phyloP scores from a whole-genome alignment of 2,888 invertebrate species.

The Lasioglossum oenotherae region DNA sequence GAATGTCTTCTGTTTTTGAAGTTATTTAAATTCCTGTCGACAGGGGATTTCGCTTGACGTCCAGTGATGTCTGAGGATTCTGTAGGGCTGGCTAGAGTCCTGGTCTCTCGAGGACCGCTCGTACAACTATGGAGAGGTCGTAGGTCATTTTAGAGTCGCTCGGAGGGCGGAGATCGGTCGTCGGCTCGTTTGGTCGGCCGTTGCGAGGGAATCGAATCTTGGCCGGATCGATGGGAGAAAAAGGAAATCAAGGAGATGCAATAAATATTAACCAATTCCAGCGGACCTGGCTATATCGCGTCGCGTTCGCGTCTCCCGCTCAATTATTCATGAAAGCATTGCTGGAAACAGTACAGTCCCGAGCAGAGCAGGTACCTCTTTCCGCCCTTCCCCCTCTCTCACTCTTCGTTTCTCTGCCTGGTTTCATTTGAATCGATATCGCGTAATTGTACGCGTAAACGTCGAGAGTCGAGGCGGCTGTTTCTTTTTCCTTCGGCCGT shows the following conservation, averaged over 20 bases:
- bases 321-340: slow-evolving; percentile 63
- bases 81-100: background rate
- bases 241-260: slow-evolving; percentile 29
- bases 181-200: background rate
- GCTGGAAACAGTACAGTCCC: slow-evolving; percentile 44
- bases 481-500: background rate
- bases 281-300: slow-evolving; percentile 46
- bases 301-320: slow-evolving; percentile 42
- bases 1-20: background rate
- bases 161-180: background rate
- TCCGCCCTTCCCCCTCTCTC: background rate
- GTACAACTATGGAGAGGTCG: background rate
- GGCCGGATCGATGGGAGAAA: slow-evolving; percentile 23
- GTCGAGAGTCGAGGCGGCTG: background rate
- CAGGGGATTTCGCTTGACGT: background rate
- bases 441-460: slow-evolving; percentile 41
- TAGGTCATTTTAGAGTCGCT: background rate
- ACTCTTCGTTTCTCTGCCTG: background rate
- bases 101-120: background rate
- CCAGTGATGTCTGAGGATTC: background rate
- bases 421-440: slow-evolving; percentile 46
- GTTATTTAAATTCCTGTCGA: background rate
- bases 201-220: background rate
- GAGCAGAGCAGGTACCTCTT: slow-evolving; percentile 22
- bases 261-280: slow-evolving; percentile 57